Conservation (phyloP, 1,140 invertebrate genomes). For the Adoxophyes honmai region DNA sequence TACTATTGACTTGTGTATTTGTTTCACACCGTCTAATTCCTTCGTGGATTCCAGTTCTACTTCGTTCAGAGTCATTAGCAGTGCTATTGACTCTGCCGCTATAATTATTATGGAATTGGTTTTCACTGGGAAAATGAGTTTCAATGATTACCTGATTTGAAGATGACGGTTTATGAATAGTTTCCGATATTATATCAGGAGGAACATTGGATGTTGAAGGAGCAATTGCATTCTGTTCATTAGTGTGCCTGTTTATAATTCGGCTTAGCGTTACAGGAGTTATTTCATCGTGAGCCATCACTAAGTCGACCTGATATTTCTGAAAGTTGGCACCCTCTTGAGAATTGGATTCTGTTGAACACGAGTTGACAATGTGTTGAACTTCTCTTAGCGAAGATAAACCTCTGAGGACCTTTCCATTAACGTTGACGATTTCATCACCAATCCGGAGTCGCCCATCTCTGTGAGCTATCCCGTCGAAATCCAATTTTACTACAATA, state of each 20-base stretch:
- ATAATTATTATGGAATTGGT: conserved; percentile 42
- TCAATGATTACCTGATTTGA: conserved; percentile 64
- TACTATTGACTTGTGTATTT: conserved; percentile 56
- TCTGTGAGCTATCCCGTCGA: conserved; percentile 88
- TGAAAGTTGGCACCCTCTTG: conserved; percentile 68
- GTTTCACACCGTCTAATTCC: conserved; percentile 45
- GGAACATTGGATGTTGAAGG: conserved; percentile 47
- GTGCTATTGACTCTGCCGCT: conserved; percentile 28
- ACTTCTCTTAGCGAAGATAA: conserved; percentile 83
- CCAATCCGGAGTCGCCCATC: conserved; percentile 88
- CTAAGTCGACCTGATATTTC: conserved; percentile 80
- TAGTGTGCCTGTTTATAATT: conserved; percentile 57
- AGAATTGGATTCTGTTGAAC: conserved; percentile 64
- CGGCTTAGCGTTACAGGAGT: conserved; percentile 65
- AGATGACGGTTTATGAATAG: conserved; percentile 54
- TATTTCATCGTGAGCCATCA: conserved; percentile 80
- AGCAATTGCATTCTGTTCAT: conserved; percentile 39
- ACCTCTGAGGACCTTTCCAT: conserved; percentile 87
- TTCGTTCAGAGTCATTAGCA: conserved; percentile 28
- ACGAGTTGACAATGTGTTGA: conserved; percentile 77
- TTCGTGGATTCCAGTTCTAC: conserved; percentile 27
- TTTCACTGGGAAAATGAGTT: conserved; percentile 63
- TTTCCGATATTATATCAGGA: conserved; percentile 69
- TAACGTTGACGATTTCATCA: conserved; percentile 92
- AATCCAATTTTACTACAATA: conserved; percentile 89